Percentiles rank a stretch among this genome's conserved stretches.
Evolutionary conservation across 2,113 vertebrate genomes (phyloP).

Genomic region (Hiodon alosoides): DNA sequence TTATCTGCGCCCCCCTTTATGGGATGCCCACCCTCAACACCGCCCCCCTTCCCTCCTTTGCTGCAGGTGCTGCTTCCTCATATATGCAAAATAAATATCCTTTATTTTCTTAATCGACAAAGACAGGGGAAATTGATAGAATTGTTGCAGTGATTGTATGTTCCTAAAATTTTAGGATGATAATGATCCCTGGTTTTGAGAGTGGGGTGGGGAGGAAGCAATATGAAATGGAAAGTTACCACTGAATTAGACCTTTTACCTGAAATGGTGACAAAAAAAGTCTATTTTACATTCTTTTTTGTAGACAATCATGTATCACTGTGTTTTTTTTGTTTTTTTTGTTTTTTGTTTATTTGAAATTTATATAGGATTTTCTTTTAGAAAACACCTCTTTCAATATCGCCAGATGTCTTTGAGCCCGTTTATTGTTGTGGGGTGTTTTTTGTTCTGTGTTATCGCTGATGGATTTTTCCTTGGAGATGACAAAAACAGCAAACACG

Average conservation of each 20-base stretch:
- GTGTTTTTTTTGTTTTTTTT: slow-evolving; percentile 27
- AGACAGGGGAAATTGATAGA: slow-evolving; percentile 38
- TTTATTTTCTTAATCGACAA: slow-evolving; percentile 50
- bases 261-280: slow-evolving; percentile 19
- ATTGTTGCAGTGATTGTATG: slow-evolving; percentile 27
- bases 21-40: slow-evolving; percentile 37
- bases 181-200: slow-evolving; percentile 26
- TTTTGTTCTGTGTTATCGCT: background rate
- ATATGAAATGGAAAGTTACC: background rate
- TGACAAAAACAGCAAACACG: background rate
- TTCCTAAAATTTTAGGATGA: slow-evolving; percentile 26
- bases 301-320: slow-evolving; percentile 43
- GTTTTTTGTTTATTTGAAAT: background rate
- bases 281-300: slow-evolving; percentile 39
- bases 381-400: background rate
- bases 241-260: slow-evolving; percentile 10
- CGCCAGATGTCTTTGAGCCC: background rate
- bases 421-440: background rate
- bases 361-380: background rate
- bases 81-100: slow-evolving; percentile 71
- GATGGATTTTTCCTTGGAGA: background rate
- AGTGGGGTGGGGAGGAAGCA: slow-evolving; percentile 15
- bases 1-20: slow-evolving; percentile 24
- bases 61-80: slow-evolving; percentile 71
- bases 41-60: slow-evolving; percentile 45